Evolutionary conservation across 2,113 vertebrate species (phyloP), one percentile per base, ranked within the genome.

Genomic region (Telmatochromis bifrenatus): DNA sequence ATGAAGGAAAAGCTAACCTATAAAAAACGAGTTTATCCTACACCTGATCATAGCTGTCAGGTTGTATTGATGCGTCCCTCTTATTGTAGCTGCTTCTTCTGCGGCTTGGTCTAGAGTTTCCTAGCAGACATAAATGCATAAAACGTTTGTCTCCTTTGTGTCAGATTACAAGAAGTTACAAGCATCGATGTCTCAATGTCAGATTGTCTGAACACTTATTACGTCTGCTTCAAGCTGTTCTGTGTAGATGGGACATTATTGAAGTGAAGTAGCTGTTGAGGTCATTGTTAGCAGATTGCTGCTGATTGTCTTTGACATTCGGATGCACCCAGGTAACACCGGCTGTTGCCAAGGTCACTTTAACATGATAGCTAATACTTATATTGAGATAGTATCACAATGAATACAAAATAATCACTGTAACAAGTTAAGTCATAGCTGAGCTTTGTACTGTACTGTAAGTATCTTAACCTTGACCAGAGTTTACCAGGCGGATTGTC

Each of bases 61-160:
- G 37, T 0, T 23, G 37, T 9, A 42, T 1, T 42, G n/a, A 70
- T 23, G 7, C 5, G 0, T 9, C 35, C 62, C 5, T 14, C 7
- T 70, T 65, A 5, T 2, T 65, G 60, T 5, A 0, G 33, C 5
- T 75, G 14, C 23, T 75, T 0, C 23, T 5, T 17, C 68, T 75
- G 39, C 8, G 0, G 21, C 13, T 26, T 23, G 12, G 12, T 42
- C 37, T 23, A 23, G 0, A 47, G 68, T 47, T 75, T 47, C 35
- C 6, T 75, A 2, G 42, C 39, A 47, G 23, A 5, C 15, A 47
- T 4, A 28, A 17, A 75, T 73, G 21, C 65, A 26, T 10, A 15
- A 45, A 73, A 26, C 5, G 0, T 17, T 9, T 28, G 39, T 19
- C 28, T 11, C 23, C 23, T 49, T 75, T 19, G 23, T 49, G 9